Evolutionary conservation across 2,888 invertebrate genomes (phyloP), one percentile per base, ranked within the genome.

Genomic region (Oxycera nigricornis): DNA sequence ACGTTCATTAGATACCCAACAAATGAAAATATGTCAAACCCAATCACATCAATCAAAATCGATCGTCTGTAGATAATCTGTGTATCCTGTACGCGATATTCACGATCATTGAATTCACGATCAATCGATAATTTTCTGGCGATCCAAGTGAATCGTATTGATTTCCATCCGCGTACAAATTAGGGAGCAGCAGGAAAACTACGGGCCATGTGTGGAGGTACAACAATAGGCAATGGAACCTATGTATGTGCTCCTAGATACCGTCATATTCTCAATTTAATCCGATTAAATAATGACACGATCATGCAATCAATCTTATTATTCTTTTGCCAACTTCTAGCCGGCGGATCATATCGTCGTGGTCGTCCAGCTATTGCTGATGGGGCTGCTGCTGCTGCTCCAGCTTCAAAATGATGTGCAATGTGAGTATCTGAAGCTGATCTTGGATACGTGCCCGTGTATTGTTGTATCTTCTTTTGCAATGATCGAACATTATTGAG

Each of bases 261-360:
- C 41, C 61, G 61, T 61, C 65, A 65, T 65, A 65, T 65, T 65
- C 41, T 11, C 41, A 65, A 65, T 41, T 41, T 70, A 70, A 70
- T 70, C 70, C 52, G 70, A 70, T 70, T 52, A 70, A 70, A 70
- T 70, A 52, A 70, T 70, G 70, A 70, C 70, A 70, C 70, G 70
- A 70, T 70, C 70, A 7, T 31, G 31, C 70, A 52, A 70, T 70
- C 70, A 55, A 65, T 65, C 65, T 65, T 65, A 24, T 41, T 65
- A 65, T 65, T 65, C 41, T 22, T 24, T 41, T 30, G 41, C 65
- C 22, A 65, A 35, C 20, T n/a, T 62, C 28, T 62, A 39, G 39
- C 6, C 20, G 24, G 20, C 55, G 9, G 22, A 55, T 55, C 20
- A 11, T 20, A 55, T 55, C 55, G 22, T 41, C 2, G 31, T 22